These are phyloP conservation scores for Danio choprae DNA, from an alignment of 2,797 vertebrate species.

Conservation along the genomic window DNA sequence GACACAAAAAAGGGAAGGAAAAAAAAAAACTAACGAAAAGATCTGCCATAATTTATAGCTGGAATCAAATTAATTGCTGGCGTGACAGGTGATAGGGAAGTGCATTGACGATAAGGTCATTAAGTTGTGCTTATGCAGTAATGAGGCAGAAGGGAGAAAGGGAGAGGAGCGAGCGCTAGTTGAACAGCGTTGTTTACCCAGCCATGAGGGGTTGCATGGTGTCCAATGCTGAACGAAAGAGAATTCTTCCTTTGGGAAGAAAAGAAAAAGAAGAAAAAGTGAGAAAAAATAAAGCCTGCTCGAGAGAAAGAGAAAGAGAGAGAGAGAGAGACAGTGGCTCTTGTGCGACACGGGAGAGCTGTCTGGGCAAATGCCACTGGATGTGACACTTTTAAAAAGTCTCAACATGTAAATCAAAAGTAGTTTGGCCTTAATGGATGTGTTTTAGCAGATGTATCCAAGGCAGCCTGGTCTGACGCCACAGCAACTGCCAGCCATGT, in stretches of 20 bases:
- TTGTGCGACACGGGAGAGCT: constrained; percentile 53
- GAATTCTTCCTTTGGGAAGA: constrained; percentile 49
- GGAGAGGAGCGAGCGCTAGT: constrained; percentile 71
- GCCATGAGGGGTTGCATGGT: constrained; percentile 72
- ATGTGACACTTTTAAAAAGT: constrained; percentile 83
- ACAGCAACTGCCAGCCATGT: constrained; percentile 76
- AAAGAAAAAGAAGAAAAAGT: constrained; percentile 57
- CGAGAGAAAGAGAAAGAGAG: constrained; percentile 59
- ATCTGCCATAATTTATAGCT: constrained; percentile 70
- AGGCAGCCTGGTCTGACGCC: constrained; percentile 72
- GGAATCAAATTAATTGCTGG: constrained; percentile 79
- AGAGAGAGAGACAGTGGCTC: constrained; percentile 48
- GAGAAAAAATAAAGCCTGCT: constrained; percentile 52
- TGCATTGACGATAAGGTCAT: constrained; percentile 77
- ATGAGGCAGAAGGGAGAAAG: constrained; percentile 72
- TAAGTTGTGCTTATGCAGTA: constrained; percentile 81
- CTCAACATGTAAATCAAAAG: constrained; percentile 86
- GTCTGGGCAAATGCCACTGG: constrained; percentile 62
- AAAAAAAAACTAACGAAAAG: constrained; percentile 58
- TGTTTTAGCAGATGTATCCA: constrained; percentile 81
- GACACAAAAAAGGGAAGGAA: constrained; percentile 57
- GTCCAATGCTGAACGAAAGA: constrained; percentile 68
- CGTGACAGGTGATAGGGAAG: constrained; percentile 77
- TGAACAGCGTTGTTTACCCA: constrained; percentile 86
- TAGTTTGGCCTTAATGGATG: constrained; percentile 83